Conservation (phyloP, 2,888 invertebrate genomes). For the Nephrotoma guestfalica region DNA sequence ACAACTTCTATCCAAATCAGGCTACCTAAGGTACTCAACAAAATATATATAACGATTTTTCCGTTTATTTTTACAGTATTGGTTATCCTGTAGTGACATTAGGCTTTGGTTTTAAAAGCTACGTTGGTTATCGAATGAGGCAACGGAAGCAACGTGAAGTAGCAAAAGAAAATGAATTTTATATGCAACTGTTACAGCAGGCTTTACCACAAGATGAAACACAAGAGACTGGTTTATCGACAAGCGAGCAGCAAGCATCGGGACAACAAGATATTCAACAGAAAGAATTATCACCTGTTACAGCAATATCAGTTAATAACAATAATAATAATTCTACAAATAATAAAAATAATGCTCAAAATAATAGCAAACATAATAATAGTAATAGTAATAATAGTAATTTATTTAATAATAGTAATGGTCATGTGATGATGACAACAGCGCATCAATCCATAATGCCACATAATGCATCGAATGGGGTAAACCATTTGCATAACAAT, state of each 20-base stretch:
- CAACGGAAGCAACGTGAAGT: constrained; percentile 86
- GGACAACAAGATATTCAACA: constrained; percentile 12
- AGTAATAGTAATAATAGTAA: constrained; percentile 7
- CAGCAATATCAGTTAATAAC: constrained; percentile 12
- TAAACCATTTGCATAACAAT: constrained; percentile 2
- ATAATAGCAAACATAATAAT: constrained; percentile 13
- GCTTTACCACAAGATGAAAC: constrained; percentile 57
- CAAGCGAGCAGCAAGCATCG: constrained; percentile 10
- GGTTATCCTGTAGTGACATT: constrained; percentile 91
- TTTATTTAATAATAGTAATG: constrained; percentile 11
- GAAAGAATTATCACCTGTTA: constrained; percentile 10
- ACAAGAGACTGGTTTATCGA: constrained; percentile 13
- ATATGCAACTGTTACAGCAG: constrained; percentile 80
- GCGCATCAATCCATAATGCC: background rate
- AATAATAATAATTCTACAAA: constrained; percentile 16
- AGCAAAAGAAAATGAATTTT: constrained; percentile 89
- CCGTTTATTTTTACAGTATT: constrained; percentile 38
- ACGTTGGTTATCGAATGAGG: constrained; percentile 78
- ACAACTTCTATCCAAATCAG: background rate
- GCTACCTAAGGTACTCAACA: background rate
- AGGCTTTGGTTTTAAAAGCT: constrained; percentile 91
- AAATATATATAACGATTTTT: background rate
- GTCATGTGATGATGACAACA: constrained; percentile 12
- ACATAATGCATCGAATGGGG: background rate
- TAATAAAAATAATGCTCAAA: constrained; percentile 19